A percentile compares a stretch with the other conserved stretches of the same genome.
Evolutionary conservation across 2,113 vertebrate species (phyloP).

Genomic region (Probosciger aterrimus): DNA sequence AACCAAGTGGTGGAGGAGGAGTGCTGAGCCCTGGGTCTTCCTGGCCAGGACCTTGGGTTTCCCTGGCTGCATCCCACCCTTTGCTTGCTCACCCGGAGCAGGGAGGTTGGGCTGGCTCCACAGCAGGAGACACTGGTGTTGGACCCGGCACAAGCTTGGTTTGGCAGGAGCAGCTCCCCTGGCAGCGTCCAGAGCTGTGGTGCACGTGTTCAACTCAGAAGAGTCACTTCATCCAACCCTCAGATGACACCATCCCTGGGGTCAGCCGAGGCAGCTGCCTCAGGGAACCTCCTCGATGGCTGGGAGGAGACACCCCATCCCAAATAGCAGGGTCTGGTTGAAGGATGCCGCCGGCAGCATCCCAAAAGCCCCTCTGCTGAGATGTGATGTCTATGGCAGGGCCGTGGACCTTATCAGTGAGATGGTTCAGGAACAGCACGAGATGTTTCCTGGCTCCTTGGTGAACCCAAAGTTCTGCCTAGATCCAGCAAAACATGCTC

Average conservation of each 20-base stretch:
- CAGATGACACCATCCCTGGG: neutral
- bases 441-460: neutral
- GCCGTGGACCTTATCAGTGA: neutral
- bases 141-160: neutral
- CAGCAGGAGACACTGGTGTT: neutral
- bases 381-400: neutral
- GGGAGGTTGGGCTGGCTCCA: neutral
- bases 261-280: neutral
- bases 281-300: fast-evolving
- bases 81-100: neutral
- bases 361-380: neutral
- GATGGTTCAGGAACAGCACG: neutral
- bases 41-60: neutral
- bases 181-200: fast-evolving
- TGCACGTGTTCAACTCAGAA: fast-evolving
- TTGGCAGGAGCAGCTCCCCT: neutral
- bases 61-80: neutral
- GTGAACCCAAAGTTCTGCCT: neutral
- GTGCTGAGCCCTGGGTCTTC: neutral
- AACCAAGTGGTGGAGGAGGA: neutral
- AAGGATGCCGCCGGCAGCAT: neutral
- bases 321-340: neutral
- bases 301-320: neutral
- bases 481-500: neutral
- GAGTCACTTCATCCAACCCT: neutral